Evolutionary conservation across 92 coral and sea anemone genomes (phyloP).

Genomic region (Umimayanthus kanabou): DNA sequence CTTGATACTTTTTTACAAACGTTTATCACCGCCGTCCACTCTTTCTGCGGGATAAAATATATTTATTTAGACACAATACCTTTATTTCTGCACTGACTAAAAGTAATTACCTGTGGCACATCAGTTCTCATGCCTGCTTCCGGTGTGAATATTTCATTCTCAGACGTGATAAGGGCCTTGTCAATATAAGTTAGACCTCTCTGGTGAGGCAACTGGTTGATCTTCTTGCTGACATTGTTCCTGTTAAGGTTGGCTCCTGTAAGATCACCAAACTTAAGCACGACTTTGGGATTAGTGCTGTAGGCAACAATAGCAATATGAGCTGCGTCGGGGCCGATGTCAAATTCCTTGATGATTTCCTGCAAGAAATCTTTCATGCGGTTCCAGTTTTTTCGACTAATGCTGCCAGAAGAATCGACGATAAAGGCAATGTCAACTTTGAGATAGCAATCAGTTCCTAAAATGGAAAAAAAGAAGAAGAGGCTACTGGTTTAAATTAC

Average conservation of each 20-base stretch:
- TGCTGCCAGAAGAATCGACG: conserved; percentile 39
- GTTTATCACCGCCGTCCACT: neutral
- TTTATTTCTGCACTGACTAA: too few species aligned
- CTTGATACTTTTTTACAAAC: too few species aligned
- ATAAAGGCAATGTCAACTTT: conserved; percentile 35
- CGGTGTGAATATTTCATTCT: neutral
- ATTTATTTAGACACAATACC: too few species aligned
- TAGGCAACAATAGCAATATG: conserved; percentile 26
- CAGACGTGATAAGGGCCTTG: conserved; percentile 1
- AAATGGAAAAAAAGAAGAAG: neutral
- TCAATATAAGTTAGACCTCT: conserved; percentile 27
- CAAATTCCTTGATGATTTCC: neutral
- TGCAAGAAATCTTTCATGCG: conserved; percentile 14
- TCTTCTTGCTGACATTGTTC: neutral
- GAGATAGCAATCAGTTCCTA: conserved; percentile 3
- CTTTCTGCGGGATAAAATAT: too few species aligned
- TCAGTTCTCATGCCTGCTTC: conserved; percentile 12
- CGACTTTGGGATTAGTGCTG: conserved; percentile 9
- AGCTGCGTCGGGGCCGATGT: conserved; percentile 10
- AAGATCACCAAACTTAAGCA: conserved; percentile 6
- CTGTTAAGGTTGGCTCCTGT: neutral
- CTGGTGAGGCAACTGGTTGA: neutral
- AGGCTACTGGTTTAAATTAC: neutral
- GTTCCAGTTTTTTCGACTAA: conserved; percentile 12
- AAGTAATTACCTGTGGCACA: conserved; percentile 29